Evolutionary conservation across 2,888 invertebrate species (phyloP).

Genomic region (Octonoba sinensis): DNA sequence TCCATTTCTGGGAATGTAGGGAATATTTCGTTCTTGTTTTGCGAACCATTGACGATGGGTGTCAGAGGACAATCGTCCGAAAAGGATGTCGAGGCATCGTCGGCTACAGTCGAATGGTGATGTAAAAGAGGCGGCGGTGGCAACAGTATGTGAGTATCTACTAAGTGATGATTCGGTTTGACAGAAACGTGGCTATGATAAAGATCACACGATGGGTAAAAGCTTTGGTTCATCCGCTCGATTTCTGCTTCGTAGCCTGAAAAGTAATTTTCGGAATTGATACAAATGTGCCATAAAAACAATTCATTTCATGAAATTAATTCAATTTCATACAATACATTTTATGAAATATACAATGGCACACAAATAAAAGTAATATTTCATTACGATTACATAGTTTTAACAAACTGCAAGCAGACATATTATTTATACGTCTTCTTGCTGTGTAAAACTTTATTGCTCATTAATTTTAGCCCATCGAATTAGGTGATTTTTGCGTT

Average conservation of each 20-base stretch:
- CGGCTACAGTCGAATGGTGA: constrained; percentile 17
- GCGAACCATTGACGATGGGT: constrained; percentile 16
- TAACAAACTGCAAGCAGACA: too few relatives aligned
- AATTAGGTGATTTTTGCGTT: too few relatives aligned
- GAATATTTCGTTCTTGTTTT: constrained; percentile 20
- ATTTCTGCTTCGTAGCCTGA: constrained; percentile 57
- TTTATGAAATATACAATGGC: too few relatives aligned
- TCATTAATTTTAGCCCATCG: too few relatives aligned
- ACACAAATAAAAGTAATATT: too few relatives aligned
- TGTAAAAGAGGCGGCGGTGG: constrained; percentile 50
- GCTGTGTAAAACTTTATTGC: too few relatives aligned
- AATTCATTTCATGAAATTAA: too few relatives aligned
- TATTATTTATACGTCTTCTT: too few relatives aligned
- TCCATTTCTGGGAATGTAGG: constrained; percentile 61
- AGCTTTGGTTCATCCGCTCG: constrained; percentile 47
- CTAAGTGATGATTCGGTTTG: constrained; percentile 28
- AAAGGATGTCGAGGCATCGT: constrained; percentile 32
- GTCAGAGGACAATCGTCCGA: constrained; percentile 50
- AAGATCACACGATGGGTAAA: constrained; percentile 42
- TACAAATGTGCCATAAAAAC: background rate
- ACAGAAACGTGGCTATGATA: constrained; percentile 35
- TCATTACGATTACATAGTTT: too few relatives aligned
- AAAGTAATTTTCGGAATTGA: background rate
- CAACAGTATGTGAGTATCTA: constrained; percentile 23
- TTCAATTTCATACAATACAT: too few relatives aligned